Percentiles rank a stretch among this genome's conserved stretches.
phyloP scores from a whole-genome alignment of 2,888 invertebrate species.

The Cactoblastis cactorum region DNA sequence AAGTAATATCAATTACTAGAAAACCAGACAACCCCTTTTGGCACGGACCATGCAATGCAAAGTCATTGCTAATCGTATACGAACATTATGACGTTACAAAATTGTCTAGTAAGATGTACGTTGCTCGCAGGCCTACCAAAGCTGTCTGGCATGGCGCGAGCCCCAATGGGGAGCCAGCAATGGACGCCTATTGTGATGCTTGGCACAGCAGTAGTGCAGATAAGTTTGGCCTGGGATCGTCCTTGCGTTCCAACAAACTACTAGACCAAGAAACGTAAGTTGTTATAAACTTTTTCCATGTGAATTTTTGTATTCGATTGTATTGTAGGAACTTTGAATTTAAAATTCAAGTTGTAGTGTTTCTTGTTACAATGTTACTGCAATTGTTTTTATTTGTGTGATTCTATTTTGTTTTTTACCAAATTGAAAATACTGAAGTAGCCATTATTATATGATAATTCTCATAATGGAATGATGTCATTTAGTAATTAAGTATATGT shows the following conservation, averaged over 20 bases:
- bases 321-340: neutral
- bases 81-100: slow-evolving; percentile 5
- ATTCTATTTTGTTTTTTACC: neutral
- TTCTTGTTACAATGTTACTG: neutral
- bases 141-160: slow-evolving; percentile 97
- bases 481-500: too few relatives aligned
- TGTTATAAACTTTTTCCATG: slow-evolving; percentile 14
- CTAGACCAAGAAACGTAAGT: slow-evolving; percentile 85
- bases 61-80: neutral
- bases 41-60: neutral
- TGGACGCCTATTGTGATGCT: slow-evolving; percentile 94
- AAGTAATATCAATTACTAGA: slow-evolving; percentile 1
- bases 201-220: slow-evolving; percentile 91
- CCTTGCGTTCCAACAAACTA: slow-evolving; percentile 87
- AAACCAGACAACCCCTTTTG: slow-evolving; percentile 6
- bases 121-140: slow-evolving; percentile 89
- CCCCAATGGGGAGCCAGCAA: slow-evolving; percentile 89
- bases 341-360: slow-evolving; percentile 1
- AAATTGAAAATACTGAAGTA: too few relatives aligned
- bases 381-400: neutral
- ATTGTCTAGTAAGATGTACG: slow-evolving; percentile 18
- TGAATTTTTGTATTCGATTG: slow-evolving; percentile 5
- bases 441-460: too few relatives aligned
- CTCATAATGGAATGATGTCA: too few relatives aligned
- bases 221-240: slow-evolving; percentile 91